A percentile compares a stretch with the other conserved stretches of the same genome.
Conservation (phyloP, 2,113 vertebrate species). For the Dromaius novaehollandiae region DNA sequence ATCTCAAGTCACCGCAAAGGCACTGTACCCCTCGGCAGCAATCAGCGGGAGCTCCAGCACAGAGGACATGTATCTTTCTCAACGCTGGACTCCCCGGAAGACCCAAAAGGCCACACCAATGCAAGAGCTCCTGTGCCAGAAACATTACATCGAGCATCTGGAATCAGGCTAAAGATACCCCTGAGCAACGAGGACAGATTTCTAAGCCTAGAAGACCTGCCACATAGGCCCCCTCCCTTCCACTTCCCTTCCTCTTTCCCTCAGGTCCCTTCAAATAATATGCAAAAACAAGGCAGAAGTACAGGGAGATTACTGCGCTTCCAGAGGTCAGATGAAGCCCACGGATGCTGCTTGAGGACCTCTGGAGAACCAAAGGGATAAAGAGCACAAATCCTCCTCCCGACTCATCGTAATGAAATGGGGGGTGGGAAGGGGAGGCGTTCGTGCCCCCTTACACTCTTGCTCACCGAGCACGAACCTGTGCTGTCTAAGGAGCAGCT, state of each 20-base stretch:
- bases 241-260: neutral
- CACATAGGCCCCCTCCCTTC: neutral
- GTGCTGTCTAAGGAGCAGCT: neutral
- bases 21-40: neutral
- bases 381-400: neutral
- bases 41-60: neutral
- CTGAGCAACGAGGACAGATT: neutral
- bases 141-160: neutral
- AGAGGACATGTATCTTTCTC: accelerated
- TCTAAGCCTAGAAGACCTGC: neutral
- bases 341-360: neutral
- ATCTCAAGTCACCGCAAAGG: neutral
- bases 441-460: too few relatives aligned
- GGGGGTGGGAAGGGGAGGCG: too few relatives aligned
- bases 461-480: neutral
- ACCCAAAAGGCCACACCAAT: neutral
- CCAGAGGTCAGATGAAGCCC: neutral
- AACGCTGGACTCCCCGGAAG: neutral
- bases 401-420: neutral
- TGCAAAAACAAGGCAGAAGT: neutral
- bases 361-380: neutral
- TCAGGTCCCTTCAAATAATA: neutral
- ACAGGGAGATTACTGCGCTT: neutral
- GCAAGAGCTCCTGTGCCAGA: neutral
- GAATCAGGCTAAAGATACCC: neutral